Conservation (phyloP, 1,140 invertebrate genomes). For the Bombyx mori region DNA sequence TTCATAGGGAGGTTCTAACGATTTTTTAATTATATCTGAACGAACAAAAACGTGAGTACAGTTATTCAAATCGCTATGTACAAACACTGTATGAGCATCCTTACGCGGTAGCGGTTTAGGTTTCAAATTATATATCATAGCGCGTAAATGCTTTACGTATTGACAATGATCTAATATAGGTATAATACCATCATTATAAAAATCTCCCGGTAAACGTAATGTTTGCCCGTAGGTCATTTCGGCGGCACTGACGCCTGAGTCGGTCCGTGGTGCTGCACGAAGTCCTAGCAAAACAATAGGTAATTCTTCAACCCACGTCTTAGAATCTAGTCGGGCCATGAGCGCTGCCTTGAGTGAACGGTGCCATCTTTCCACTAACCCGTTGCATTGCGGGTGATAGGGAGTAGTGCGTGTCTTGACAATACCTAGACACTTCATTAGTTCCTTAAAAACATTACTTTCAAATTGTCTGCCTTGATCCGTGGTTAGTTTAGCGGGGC, state of each 20-base stretch:
- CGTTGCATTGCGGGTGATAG: constrained; percentile 3
- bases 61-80: neutral
- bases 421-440: neutral
- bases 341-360: too few relatives aligned
- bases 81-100: constrained; percentile 2
- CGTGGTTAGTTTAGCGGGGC: constrained; percentile 1
- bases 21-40: neutral
- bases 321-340: too few relatives aligned
- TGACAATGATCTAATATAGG: neutral
- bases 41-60: constrained; percentile 1
- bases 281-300: too few relatives aligned
- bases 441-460: constrained; percentile 1
- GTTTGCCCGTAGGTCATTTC: too few relatives aligned
- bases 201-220: constrained; percentile 20
- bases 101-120: neutral
- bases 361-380: neutral
- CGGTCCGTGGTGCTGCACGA: too few relatives aligned
- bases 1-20: too few relatives aligned
- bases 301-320: too few relatives aligned
- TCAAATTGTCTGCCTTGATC: constrained; percentile 15
- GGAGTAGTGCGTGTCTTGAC: constrained; percentile 2
- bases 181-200: constrained; percentile 1
- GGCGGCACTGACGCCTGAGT: too few relatives aligned
- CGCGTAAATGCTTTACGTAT: neutral
- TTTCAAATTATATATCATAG: constrained; percentile 1